Conservation (phyloP, 2,113 vertebrate genomes). For the Ascaphus truei region DNA sequence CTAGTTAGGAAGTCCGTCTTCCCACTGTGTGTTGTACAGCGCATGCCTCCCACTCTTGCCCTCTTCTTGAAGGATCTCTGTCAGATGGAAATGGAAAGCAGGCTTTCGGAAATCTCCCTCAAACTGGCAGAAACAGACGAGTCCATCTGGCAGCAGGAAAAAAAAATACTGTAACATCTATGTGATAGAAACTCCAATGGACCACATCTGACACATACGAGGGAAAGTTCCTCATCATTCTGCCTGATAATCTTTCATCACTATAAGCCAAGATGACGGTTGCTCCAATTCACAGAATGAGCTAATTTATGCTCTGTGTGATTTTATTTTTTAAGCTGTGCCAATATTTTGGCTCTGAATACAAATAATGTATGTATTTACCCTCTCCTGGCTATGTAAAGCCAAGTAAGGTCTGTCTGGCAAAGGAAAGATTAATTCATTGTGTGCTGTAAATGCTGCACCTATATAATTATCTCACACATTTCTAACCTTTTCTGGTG, state of each 20-base stretch:
- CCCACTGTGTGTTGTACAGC: slow-evolving; percentile 31
- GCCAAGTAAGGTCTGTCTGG: too few species aligned
- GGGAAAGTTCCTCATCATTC: slow-evolving; percentile 2
- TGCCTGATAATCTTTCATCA: not conserved
- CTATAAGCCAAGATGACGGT: not conserved
- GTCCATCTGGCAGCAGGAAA: slow-evolving; percentile 34
- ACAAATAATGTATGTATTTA: not conserved
- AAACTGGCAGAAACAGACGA: slow-evolving; percentile 35
- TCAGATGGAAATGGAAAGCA: slow-evolving; percentile 40
- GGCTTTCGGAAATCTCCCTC: slow-evolving; percentile 34
- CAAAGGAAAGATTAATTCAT: too few species aligned
- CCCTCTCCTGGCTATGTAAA: too few species aligned
- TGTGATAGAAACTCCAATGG: slow-evolving; percentile 26
- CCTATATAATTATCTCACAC: too few species aligned
- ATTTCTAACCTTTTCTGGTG: too few species aligned
- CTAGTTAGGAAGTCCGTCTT: slow-evolving; percentile 16
- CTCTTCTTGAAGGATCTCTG: slow-evolving; percentile 34
- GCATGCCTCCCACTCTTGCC: slow-evolving; percentile 23
- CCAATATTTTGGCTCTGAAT: not conserved
- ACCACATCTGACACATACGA: slow-evolving; percentile 25
- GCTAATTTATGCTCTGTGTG: not conserved
- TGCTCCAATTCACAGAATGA: not conserved
- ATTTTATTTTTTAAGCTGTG: not conserved
- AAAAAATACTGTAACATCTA: slow-evolving; percentile 1
- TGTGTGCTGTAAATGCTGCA: too few species aligned